A percentile compares a stretch with the other conserved stretches of the same genome.
phyloP scores from a whole-genome alignment of 2,797 vertebrate species.

The Muraenolepis orangiensis region DNA sequence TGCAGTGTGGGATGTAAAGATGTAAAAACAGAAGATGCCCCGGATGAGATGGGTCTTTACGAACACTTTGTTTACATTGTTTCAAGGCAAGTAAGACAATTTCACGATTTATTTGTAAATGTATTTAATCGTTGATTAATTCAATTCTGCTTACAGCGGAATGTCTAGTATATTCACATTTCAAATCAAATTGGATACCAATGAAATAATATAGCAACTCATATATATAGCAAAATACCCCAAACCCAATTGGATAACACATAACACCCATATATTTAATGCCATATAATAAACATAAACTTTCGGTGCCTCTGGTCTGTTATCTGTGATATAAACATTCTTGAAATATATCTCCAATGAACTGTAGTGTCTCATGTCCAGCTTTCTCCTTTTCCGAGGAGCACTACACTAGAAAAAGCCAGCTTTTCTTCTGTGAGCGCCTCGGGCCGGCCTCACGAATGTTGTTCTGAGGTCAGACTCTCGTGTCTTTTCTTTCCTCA shows the following conservation, averaged over 20 bases:
- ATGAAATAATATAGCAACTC: not conserved
- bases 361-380: constrained; percentile 49
- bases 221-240: too few species aligned
- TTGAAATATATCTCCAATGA: constrained; percentile 12
- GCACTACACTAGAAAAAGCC: not conserved
- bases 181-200: not conserved
- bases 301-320: not conserved
- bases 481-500: constrained; percentile 50
- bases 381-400: not conserved
- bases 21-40: too few species aligned
- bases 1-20: too few species aligned
- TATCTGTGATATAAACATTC: constrained; percentile 2
- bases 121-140: not conserved
- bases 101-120: not conserved
- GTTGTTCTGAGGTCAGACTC: not conserved
- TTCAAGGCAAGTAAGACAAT: not conserved
- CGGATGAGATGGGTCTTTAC: too few species aligned
- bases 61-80: not conserved
- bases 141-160: not conserved
- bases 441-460: not conserved
- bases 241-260: not conserved
- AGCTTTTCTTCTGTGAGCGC: constrained; percentile 1
- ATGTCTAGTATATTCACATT: not conserved
- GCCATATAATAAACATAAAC: not conserved
- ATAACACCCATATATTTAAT: not conserved